Evolutionary conservation across 1,140 invertebrate species (phyloP).

Genomic region (Lordiphosa clarofinis): DNA sequence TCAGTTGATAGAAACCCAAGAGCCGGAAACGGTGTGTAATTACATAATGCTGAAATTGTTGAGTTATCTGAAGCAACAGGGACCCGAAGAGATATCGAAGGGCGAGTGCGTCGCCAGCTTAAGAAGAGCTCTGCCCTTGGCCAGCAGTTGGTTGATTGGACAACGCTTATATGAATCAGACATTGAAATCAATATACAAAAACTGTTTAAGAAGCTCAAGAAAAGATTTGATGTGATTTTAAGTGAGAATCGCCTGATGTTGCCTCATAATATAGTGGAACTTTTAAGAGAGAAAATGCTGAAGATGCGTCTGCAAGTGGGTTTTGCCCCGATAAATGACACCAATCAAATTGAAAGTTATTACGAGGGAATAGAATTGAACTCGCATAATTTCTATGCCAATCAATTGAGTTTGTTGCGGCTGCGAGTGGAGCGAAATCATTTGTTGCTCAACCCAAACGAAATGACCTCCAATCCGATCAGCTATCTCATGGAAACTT

Average conservation of each 20-base stretch:
- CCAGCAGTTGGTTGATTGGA: conserved; percentile 63
- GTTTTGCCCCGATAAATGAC: conserved; percentile 48
- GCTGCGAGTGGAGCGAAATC: conserved; percentile 48
- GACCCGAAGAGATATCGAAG: conserved; percentile 60
- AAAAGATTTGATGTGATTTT: conserved; percentile 50
- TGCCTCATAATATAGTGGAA: conserved; percentile 50
- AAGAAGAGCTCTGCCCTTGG: conserved; percentile 65
- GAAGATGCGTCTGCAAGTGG: conserved; percentile 56
- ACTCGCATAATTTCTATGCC: conserved; percentile 59
- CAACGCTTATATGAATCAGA: conserved; percentile 45
- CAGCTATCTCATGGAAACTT: conserved; percentile 47
- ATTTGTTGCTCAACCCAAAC: conserved; percentile 32
- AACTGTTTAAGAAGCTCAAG: conserved; percentile 44
- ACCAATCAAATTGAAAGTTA: conserved; percentile 41
- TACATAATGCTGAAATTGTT: conserved; percentile 70
- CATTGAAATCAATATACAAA: conserved; percentile 22
- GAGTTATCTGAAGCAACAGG: conserved; percentile 60
- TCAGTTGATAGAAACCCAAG: conserved; percentile 39
- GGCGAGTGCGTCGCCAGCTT: conserved; percentile 65
- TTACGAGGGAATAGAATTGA: conserved; percentile 43
- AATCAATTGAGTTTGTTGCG: conserved; percentile 63
- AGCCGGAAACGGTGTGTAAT: conserved; percentile 56
- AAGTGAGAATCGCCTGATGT: conserved; percentile 52
- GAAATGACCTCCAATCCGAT: conserved; percentile 2
- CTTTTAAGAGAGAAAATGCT: conserved; percentile 51